Conservation (phyloP, 92 coral and sea anemone genomes). For the Pocillopora meandrina region DNA sequence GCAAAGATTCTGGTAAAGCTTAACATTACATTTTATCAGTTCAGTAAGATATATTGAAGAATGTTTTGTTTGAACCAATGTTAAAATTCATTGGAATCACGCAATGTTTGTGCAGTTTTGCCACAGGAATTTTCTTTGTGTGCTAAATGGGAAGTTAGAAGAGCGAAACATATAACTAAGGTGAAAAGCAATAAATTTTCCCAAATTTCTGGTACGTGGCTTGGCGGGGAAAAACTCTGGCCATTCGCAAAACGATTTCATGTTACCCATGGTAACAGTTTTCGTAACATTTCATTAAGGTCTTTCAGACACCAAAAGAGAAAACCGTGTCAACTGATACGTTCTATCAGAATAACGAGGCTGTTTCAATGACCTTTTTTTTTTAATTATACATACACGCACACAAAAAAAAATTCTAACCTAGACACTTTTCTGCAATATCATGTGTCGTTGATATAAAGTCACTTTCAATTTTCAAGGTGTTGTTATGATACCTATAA, state of each 20-base stretch:
- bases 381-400: no score
- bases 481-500: no score
- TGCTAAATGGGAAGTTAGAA: background rate
- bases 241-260: background rate
- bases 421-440: no score
- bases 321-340: no score
- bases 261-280: slow-evolving; percentile 1
- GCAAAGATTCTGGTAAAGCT: background rate
- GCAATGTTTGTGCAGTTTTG: background rate
- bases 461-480: no score
- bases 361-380: no score
- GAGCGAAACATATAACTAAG: no score
- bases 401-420: no score
- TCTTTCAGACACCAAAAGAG: background rate
- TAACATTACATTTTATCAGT: background rate
- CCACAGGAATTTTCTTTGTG: background rate
- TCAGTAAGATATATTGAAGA: background rate
- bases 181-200: background rate
- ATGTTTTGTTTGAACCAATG: background rate
- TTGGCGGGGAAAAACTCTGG: background rate
- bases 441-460: no score
- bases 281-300: background rate
- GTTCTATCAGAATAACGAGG: no score
- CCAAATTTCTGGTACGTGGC: background rate
- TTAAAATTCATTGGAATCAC: background rate